Evolutionary conservation across 2,888 invertebrate genomes (phyloP).

Genomic region (Cheilosia scutellata): DNA sequence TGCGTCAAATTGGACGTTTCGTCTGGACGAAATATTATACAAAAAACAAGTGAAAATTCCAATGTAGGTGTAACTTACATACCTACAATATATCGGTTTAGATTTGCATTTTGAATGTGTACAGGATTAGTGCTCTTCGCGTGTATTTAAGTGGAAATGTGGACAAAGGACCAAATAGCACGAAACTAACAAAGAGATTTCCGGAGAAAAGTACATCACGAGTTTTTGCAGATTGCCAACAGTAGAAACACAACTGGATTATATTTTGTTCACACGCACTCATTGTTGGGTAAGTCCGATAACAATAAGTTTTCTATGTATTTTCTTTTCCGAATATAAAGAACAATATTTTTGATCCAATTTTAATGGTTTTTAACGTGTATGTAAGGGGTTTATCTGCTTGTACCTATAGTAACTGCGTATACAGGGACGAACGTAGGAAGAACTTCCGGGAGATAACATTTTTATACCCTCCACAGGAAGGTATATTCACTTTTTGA

Average conservation of each 20-base stretch:
- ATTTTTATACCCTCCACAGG: no score
- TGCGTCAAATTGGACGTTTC: neutral
- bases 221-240: conserved; percentile 24
- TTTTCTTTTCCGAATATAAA: neutral
- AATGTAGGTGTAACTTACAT: conserved; percentile 32
- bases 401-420: no score
- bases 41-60: conserved; percentile 28
- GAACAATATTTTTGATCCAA: neutral
- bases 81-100: conserved; percentile 28
- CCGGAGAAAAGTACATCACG: neutral
- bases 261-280: conserved; percentile 36
- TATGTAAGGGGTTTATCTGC: no score
- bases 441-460: no score
- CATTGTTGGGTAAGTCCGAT: conserved; percentile 52
- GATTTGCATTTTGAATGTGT: conserved; percentile 22
- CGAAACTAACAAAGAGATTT: conserved; percentile 41
- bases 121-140: neutral
- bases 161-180: conserved; percentile 51
- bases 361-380: no score
- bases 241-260: conserved; percentile 41
- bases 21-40: conserved; percentile 1
- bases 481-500: no score
- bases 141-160: conserved; percentile 14
- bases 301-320: neutral
- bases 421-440: no score